These are phyloP conservation scores for Pachypeltis micranthus DNA, from an alignment of 1,140 invertebrate genomes.

Conservation along the genomic window DNA sequence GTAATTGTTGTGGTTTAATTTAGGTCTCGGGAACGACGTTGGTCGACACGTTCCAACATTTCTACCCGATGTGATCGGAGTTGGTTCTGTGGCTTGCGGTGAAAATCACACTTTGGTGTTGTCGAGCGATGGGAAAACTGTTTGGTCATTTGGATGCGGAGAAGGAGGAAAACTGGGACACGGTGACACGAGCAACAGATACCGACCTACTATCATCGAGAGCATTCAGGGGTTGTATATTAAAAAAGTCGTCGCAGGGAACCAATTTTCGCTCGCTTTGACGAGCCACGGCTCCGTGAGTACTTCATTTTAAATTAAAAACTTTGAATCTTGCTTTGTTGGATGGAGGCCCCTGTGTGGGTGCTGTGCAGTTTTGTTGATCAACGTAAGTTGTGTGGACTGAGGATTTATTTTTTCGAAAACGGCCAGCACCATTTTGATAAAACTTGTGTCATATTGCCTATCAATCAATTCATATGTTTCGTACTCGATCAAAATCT, in stretches of 20 bases:
- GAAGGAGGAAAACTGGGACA: slow-evolving; percentile 51
- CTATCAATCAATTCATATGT: no score
- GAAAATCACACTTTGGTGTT: slow-evolving; percentile 50
- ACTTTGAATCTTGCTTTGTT: slow-evolving; percentile 1
- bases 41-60: slow-evolving; percentile 43
- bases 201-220: slow-evolving; percentile 49
- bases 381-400: no score
- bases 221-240: slow-evolving; percentile 46
- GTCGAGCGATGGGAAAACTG: slow-evolving; percentile 46
- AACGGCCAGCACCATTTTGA: no score
- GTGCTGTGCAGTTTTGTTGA: no score
- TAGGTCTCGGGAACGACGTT: slow-evolving; percentile 43
- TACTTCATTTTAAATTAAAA: slow-evolving; percentile 20
- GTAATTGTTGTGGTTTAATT: slow-evolving; percentile 16
- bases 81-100: slow-evolving; percentile 50
- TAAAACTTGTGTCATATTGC: no score
- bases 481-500: no score
- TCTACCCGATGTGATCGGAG: slow-evolving; percentile 43
- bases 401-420: no score
- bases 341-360: no score
- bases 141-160: slow-evolving; percentile 52
- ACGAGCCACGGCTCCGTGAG: slow-evolving; percentile 38
- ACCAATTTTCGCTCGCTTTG: slow-evolving; percentile 48
- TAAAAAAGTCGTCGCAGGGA: slow-evolving; percentile 45
- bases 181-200: slow-evolving; percentile 43